Percentiles rank a stretch among this genome's conserved stretches.
phyloP scores from a whole-genome alignment of 2,113 vertebrate genomes.

The Talpa occidentalis region DNA sequence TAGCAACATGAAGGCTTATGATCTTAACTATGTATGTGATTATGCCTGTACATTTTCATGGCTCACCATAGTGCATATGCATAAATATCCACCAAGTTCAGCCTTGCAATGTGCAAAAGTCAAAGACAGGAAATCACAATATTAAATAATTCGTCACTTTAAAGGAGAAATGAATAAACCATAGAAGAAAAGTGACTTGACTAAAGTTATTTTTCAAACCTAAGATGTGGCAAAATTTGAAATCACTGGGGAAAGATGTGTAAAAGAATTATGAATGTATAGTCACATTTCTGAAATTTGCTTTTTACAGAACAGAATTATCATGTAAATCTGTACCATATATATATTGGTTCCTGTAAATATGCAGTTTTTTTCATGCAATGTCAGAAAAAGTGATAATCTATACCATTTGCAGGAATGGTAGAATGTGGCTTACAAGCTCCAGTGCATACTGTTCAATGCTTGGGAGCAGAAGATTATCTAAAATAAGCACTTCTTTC shows the following conservation, averaged over 20 bases:
- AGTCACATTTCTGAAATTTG: background rate
- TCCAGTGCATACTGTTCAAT: background rate
- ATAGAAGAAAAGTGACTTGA: background rate
- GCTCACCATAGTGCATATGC: background rate
- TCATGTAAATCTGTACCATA: background rate
- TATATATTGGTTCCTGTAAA: background rate
- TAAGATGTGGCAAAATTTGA: background rate
- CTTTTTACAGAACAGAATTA: background rate
- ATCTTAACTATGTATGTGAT: background rate
- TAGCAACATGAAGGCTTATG: constrained; percentile 79
- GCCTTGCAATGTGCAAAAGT: background rate
- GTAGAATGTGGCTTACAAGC: background rate
- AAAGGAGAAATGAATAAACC: background rate
- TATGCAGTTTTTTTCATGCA: background rate
- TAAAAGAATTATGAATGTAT: background rate
- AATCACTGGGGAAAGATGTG: background rate
- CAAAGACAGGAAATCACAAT: background rate
- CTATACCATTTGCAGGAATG: background rate
- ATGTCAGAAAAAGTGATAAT: background rate
- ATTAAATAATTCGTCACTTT: background rate
- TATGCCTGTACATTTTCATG: constrained; percentile 7
- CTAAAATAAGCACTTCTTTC: background rate
- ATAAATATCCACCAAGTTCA: constrained; percentile 8
- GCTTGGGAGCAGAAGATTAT: background rate
- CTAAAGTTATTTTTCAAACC: constrained; percentile 1